These are phyloP conservation scores for Salvelinus sp. DNA, from an alignment of 2,113 vertebrate genomes.

Conservation along the genomic window DNA sequence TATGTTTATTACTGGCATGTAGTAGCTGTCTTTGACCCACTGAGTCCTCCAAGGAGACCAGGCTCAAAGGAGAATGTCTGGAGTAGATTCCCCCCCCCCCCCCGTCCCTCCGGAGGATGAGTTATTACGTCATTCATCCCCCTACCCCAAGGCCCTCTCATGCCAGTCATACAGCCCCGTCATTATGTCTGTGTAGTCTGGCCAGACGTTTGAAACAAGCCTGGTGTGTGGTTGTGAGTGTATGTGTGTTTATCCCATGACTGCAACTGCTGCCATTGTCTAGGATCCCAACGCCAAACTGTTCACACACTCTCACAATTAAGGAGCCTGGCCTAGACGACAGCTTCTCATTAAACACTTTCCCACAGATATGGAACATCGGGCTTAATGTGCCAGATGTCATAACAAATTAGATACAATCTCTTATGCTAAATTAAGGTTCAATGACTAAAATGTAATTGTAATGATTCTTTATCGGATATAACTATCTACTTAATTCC, in stretches of 20 bases:
- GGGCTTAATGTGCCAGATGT: too few species aligned
- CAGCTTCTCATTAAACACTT: slow-evolving; percentile 42
- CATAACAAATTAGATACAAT: too few species aligned
- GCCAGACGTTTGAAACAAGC: slow-evolving; percentile 7
- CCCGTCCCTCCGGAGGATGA: slow-evolving; percentile 45
- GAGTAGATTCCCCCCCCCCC: slow-evolving; percentile 36
- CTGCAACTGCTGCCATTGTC: slow-evolving; percentile 29
- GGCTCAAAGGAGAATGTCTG: slow-evolving; percentile 55
- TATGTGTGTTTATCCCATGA: slow-evolving; percentile 7
- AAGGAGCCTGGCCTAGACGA: slow-evolving; percentile 30
- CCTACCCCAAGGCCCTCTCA: slow-evolving; percentile 40
- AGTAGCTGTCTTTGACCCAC: neutral
- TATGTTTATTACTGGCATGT: neutral
- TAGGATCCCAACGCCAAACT: slow-evolving; percentile 11
- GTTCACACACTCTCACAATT: slow-evolving; percentile 17
- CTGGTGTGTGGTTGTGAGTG: neutral
- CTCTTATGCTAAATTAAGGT: too few species aligned
- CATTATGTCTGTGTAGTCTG: slow-evolving; percentile 16
- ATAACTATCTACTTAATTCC: neutral
- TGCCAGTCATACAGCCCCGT: slow-evolving; percentile 31
- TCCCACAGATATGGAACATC: slow-evolving; percentile 13
- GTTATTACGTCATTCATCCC: slow-evolving; percentile 35
- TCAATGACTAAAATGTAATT: too few species aligned
- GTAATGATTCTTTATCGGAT: neutral
- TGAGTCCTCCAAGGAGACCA: slow-evolving; percentile 18